phyloP scores from a whole-genome alignment of 2,797 vertebrate genomes.

The Myotis vivesi region DNA sequence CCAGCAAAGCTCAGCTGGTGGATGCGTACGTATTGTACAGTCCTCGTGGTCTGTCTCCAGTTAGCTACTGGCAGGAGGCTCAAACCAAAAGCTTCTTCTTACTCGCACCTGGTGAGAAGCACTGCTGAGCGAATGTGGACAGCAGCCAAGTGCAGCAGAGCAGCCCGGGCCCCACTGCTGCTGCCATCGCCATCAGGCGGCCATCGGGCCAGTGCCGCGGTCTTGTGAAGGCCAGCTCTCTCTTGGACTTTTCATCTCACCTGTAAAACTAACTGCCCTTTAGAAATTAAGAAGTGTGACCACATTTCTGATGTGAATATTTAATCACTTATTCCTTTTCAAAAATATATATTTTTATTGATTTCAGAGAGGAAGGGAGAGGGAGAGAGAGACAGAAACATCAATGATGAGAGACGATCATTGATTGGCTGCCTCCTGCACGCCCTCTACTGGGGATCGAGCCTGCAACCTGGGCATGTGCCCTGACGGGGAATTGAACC shows the following conservation, averaged over 20 bases:
- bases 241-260: neutral
- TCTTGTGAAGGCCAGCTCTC: neutral
- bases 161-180: no score
- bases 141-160: neutral
- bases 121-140: neutral
- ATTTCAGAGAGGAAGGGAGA: no score
- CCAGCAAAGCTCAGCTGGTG: fast-evolving
- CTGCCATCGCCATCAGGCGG: no score
- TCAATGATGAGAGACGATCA: no score
- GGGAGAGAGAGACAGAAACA: no score
- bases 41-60: no score
- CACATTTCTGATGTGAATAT: neutral
- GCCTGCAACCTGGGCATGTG: fast-evolving
- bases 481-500: no score
- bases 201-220: neutral
- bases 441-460: no score
- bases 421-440: no score
- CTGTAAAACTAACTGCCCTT: neutral
- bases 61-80: neutral
- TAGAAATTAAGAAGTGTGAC: neutral
- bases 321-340: neutral
- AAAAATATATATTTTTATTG: no score
- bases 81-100: neutral
- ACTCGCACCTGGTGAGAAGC: neutral
- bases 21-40: fast-evolving